phyloP scores from a whole-genome alignment of 1,140 invertebrate genomes.

The Copidosoma floridanum region DNA sequence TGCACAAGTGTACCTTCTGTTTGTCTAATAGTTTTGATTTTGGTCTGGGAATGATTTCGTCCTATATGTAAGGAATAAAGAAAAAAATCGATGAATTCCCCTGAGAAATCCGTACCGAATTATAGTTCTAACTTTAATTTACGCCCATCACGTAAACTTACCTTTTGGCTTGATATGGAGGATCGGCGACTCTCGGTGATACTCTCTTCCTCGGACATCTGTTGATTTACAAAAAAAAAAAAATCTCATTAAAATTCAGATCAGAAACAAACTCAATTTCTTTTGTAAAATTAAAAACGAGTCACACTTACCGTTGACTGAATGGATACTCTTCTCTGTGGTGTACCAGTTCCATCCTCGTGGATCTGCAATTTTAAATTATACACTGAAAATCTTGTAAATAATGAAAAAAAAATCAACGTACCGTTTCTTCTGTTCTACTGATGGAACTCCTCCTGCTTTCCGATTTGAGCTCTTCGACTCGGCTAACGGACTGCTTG shows the following conservation, averaged over 20 bases:
- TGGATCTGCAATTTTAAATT: constrained; percentile 30
- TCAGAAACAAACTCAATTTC: constrained; percentile 6
- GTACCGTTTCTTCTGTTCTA: constrained; percentile 48
- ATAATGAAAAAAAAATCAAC: constrained; percentile 15
- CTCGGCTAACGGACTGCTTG: constrained; percentile 47
- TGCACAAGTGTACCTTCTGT: constrained; percentile 21
- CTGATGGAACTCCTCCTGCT: constrained; percentile 51
- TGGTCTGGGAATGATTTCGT: constrained; percentile 12
- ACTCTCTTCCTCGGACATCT: constrained; percentile 57
- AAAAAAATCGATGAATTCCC: too few species aligned
- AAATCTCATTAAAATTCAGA: constrained; percentile 3
- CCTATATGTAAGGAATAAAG: too few species aligned
- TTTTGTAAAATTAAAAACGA: constrained; percentile 5
- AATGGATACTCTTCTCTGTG: constrained; percentile 44
- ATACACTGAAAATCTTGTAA: constrained; percentile 1
- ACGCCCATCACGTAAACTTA: too few species aligned
- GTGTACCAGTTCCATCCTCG: constrained; percentile 37
- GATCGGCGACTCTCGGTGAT: constrained; percentile 63
- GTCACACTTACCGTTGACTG: constrained; percentile 42
- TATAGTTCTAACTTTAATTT: too few species aligned
- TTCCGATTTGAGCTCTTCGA: constrained; percentile 50
- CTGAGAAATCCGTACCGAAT: too few species aligned
- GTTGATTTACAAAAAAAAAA: constrained; percentile 1
- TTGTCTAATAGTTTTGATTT: constrained; percentile 20
- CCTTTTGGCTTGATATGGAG: constrained; percentile 49